phyloP scores from a whole-genome alignment of 2,888 invertebrate genomes.

The Julus scanicus region DNA sequence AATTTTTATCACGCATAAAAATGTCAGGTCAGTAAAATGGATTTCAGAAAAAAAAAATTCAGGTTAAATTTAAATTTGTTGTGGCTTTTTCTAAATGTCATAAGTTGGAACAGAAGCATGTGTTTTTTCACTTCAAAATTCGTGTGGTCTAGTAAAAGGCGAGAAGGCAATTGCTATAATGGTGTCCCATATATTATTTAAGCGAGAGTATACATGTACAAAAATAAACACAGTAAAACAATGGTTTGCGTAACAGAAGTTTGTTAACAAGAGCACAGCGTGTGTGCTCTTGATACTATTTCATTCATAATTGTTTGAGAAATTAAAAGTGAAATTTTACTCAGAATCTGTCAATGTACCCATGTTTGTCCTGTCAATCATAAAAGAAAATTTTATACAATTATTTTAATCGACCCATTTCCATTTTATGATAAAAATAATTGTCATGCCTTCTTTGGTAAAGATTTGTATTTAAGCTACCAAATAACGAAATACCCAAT shows the following conservation, averaged over 20 bases:
- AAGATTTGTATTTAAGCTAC: not conserved
- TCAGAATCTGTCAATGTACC: conserved; percentile 12
- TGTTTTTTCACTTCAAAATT: not conserved
- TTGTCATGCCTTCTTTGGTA: conserved; percentile 43
- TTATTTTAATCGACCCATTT: conserved; percentile 43
- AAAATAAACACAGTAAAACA: not conserved
- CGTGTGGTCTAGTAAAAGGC: not conserved
- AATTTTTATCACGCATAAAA: not conserved
- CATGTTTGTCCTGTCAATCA: conserved; percentile 45
- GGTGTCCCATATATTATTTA: not conserved
- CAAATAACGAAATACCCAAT: not conserved
- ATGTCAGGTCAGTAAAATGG: not conserved
- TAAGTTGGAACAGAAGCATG: not conserved
- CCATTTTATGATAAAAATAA: conserved; percentile 47
- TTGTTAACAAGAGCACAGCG: not conserved
- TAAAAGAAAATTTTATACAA: not conserved
- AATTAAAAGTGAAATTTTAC: not conserved
- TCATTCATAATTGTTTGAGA: conserved; percentile 37
- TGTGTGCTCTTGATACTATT: conserved; percentile 6
- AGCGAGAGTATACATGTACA: not conserved
- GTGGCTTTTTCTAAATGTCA: not conserved
- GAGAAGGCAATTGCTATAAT: not conserved
- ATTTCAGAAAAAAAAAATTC: not conserved
- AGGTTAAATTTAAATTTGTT: not conserved
- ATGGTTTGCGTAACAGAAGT: not conserved